Conservation (phyloP, 2,113 vertebrate genomes). For the Acinonyx jubatus region DNA sequence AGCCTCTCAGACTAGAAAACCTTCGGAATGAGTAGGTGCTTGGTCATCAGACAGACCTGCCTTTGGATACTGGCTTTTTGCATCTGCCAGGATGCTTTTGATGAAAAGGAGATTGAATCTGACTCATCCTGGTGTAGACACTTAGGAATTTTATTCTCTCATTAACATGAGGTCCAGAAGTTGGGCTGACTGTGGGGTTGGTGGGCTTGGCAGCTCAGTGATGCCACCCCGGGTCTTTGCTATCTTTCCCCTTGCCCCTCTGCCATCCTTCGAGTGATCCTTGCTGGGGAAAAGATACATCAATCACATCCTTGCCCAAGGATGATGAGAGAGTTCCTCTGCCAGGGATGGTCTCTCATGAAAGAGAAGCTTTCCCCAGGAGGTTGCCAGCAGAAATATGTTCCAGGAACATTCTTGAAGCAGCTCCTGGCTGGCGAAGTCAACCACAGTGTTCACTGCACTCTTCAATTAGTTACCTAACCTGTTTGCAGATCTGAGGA, state of each 20-base stretch:
- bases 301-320: fast-evolving
- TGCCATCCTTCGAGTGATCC: background rate
- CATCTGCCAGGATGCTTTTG: background rate
- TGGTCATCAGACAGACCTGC: background rate
- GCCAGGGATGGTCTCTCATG: background rate
- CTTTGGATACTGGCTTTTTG: background rate
- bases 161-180: background rate
- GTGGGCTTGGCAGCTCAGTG: background rate
- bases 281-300: background rate
- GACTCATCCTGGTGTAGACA: background rate
- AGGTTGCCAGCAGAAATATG: background rate
- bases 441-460: fast-evolving
- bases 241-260: background rate
- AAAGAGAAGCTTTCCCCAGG: background rate
- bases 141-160: background rate
- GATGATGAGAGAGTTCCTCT: background rate
- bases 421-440: background rate
- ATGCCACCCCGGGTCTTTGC: background rate
- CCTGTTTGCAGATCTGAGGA: background rate
- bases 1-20: background rate
- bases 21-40: background rate
- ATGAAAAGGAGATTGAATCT: background rate
- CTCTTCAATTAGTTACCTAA: background rate
- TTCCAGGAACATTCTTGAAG: background rate
- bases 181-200: background rate